Base-by-base conservation (phyloP, 2,888 invertebrate genomes). In the Philhelius pedissequus region DNA sequence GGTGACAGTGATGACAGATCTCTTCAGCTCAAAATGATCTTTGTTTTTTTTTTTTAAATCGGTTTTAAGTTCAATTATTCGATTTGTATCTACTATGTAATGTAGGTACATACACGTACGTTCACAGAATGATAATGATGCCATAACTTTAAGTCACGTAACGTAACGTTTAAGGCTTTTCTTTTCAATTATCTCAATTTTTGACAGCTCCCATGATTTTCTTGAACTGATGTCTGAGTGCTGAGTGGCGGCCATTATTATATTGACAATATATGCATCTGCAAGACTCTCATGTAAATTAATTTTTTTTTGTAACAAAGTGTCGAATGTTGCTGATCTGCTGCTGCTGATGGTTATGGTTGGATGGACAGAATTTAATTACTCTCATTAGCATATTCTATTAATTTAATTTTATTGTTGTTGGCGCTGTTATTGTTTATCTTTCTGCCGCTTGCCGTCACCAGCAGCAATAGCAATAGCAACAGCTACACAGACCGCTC, bases 351-450 rank as follows among this genome's bases (percentile, higher is more conserved):
- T 45, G 78, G 82, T 74, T 78, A 78, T 69, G 79, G 70, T 75
- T 69, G 70, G 75, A 60, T 84, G 83, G 66, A 64, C 75, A 38
- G 58, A 60, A 79, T 70, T 71, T 84, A 79, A 84, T 84, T 70
- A 79, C 74, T 75, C 74, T 79, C 74, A 84, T 84, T 79, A 84
- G 70, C 83, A 84, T 84, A 79, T 69, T 79, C 66, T 79, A 75
- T 75, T 75, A 84, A 79, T 79, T 84, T 79, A 64, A 75, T 84
- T 79, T 70, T 75, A 74, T 66, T 71, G 83, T 74, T 78, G 74
- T 74, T 74, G 60, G 78, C 50, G 66, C 64, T 56, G 79, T 76
- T 81, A 71, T 76, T 84, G 74, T 79, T 75, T 79, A 70, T 79
- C 52, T 75, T 66, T 70, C 48, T 27, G 15, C 25, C 50, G 32